phyloP scores from a whole-genome alignment of 1,140 invertebrate species.

The Sycophila sp. region DNA sequence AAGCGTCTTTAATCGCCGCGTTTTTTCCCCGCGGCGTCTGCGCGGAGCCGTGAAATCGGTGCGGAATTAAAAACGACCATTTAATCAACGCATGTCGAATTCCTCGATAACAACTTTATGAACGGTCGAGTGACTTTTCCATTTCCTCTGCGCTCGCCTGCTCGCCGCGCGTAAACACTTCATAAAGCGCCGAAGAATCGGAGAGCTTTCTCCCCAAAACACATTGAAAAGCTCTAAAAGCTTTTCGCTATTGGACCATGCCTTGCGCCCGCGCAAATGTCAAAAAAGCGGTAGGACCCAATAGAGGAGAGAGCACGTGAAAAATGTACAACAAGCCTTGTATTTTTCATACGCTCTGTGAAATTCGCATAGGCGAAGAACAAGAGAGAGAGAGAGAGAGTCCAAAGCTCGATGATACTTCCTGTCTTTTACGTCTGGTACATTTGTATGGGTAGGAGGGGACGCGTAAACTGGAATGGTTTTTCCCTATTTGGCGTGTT shows the following conservation, averaged over 20 bases:
- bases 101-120: slow-evolving; percentile 4
- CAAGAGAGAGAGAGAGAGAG: background rate
- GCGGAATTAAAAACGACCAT: background rate
- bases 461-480: background rate
- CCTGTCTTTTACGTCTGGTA: background rate
- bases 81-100: background rate
- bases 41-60: background rate
- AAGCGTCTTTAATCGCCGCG: too few species aligned
- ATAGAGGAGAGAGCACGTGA: background rate
- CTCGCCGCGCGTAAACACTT: background rate
- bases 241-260: background rate
- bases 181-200: background rate
- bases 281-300: background rate
- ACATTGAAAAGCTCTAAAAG: slow-evolving; percentile 1
- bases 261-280: background rate
- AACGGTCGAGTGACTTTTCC: slow-evolving; percentile 9
- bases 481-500: background rate
- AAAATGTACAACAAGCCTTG: background rate
- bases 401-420: background rate
- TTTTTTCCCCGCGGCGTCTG: background rate
- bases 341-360: too few species aligned
- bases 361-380: too few species aligned
- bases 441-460: too few species aligned
- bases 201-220: background rate
- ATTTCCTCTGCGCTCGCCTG: background rate